Evolutionary conservation across 1,140 invertebrate genomes (phyloP).

Genomic region (Sycophaga agraensis): DNA sequence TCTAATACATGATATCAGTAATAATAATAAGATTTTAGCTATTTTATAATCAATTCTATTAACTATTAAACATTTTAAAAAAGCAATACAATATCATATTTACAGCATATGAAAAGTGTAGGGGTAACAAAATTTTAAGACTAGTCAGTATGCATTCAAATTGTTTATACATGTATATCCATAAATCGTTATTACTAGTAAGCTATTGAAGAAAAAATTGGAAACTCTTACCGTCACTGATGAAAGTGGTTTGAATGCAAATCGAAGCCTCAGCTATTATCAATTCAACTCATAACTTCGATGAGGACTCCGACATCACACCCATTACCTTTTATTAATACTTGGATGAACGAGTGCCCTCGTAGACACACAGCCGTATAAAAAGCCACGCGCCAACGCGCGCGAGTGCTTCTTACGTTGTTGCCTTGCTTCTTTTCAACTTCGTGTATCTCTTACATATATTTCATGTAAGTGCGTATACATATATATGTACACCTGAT

Average conservation of each 20-base stretch:
- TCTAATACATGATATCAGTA: too few species aligned
- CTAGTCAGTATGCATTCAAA: too few species aligned
- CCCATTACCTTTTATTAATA: not conserved
- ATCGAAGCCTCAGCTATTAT: not conserved
- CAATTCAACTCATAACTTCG: constrained; percentile 6
- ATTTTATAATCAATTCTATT: too few species aligned
- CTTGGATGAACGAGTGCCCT: not conserved
- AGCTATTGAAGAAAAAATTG: not conserved
- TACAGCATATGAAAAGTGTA: too few species aligned
- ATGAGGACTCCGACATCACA: not conserved
- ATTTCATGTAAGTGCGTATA: too few species aligned
- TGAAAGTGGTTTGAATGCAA: not conserved
- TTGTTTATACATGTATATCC: not conserved
- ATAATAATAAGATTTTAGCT: not conserved
- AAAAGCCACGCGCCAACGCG: constrained; percentile 19
- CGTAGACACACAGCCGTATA: not conserved
- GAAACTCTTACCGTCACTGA: constrained; percentile 6
- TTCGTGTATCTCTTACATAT: too few species aligned
- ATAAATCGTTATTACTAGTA: not conserved
- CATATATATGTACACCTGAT: too few species aligned
- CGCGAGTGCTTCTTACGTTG: constrained; percentile 5
- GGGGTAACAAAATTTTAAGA: too few species aligned
- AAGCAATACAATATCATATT: too few species aligned
- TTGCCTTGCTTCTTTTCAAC: too few species aligned
- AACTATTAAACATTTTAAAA: too few species aligned